phyloP scores from a whole-genome alignment of 2,113 vertebrate species.

The Myotis lucifugus region DNA sequence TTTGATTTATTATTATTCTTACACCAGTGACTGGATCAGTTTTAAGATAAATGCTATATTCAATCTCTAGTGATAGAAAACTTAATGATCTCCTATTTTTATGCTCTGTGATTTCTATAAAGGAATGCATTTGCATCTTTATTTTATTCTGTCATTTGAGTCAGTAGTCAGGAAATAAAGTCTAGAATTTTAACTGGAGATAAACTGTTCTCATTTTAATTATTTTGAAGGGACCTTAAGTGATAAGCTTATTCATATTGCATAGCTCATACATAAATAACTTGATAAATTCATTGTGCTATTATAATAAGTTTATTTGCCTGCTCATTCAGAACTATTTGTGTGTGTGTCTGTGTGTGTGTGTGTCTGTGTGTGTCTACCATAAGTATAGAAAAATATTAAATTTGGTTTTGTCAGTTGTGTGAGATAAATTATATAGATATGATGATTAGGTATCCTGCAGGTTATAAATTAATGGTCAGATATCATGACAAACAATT shows the following conservation, averaged over 20 bases:
- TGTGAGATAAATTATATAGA: background rate
- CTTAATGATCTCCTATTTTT: conserved; percentile 40
- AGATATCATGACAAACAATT: background rate
- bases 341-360: background rate
- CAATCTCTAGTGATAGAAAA: background rate
- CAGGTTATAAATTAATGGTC: background rate
- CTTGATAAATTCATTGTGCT: conserved; percentile 50
- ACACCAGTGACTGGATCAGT: background rate
- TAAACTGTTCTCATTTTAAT: conserved; percentile 37
- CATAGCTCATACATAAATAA: conserved; percentile 61
- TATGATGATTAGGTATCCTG: background rate
- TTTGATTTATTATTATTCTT: conserved; percentile 11
- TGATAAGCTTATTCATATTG: conserved; percentile 44
- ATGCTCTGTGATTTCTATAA: background rate
- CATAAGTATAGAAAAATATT: background rate
- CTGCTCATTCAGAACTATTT: background rate
- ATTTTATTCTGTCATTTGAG: conserved; percentile 49
- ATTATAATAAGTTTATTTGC: conserved; percentile 35
- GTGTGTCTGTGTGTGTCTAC: background rate
- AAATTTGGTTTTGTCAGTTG: background rate
- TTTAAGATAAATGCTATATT: conserved; percentile 44
- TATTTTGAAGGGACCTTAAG: conserved; percentile 39
- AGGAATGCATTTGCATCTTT: conserved; percentile 23
- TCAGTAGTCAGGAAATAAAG: conserved; percentile 40
- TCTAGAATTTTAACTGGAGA: conserved; percentile 43